Percentiles rank a stretch among this genome's conserved stretches.
These are phyloP conservation scores for Caloenas nicobarica DNA, from an alignment of 2,113 vertebrate species.

Conservation along the genomic window DNA sequence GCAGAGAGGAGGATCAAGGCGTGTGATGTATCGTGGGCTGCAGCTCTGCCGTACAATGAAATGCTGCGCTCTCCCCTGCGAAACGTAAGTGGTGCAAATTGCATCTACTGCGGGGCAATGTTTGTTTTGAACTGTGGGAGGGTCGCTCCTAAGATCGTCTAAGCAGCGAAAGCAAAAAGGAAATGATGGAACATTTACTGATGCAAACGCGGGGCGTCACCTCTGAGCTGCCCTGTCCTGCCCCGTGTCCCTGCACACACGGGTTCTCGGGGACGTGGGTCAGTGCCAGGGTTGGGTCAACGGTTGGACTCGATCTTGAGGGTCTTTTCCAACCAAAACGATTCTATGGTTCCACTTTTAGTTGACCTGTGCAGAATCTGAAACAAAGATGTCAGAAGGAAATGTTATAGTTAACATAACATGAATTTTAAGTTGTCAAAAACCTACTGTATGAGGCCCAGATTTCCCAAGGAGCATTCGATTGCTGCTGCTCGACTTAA, in stretches of 20 bases:
- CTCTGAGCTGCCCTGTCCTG: background rate
- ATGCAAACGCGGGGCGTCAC: background rate
- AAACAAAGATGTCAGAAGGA: background rate
- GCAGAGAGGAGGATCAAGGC: background rate
- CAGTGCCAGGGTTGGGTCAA: no score
- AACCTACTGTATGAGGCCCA: background rate
- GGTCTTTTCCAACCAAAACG: no score
- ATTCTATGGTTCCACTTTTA: background rate
- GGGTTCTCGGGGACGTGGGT: no score
- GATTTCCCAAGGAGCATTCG: background rate
- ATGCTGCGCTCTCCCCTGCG: background rate
- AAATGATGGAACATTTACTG: background rate
- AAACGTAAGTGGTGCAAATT: background rate
- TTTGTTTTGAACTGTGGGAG: background rate
- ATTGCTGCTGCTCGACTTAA: background rate
- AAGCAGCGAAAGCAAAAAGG: background rate
- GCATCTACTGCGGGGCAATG: background rate
- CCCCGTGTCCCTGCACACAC: no score
- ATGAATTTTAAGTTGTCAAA: background rate
- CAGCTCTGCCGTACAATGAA: background rate
- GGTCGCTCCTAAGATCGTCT: accelerated
- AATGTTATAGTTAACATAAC: background rate
- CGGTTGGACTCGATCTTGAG: no score
- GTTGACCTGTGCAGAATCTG: background rate
- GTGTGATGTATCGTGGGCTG: background rate